A percentile compares a stretch with the other conserved stretches of the same genome.
These are phyloP conservation scores for Ooceraea biroi DNA, from an alignment of 1,140 invertebrate species.

Conservation along the genomic window DNA sequence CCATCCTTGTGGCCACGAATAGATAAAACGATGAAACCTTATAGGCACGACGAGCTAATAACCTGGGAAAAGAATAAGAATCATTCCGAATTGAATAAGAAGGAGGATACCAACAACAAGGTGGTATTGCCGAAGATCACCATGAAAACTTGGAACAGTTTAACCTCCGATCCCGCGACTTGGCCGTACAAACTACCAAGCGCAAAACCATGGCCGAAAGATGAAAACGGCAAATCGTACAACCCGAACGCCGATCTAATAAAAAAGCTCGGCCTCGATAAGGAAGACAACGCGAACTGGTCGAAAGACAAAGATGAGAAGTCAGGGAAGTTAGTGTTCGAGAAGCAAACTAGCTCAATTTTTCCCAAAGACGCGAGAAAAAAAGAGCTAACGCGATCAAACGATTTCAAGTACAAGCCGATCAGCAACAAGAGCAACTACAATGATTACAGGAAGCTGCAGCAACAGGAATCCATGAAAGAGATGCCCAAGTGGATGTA, in stretches of 20 bases:
- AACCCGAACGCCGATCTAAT: slow-evolving; percentile 82
- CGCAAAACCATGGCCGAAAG: slow-evolving; percentile 83
- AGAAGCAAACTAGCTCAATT: slow-evolving; percentile 26
- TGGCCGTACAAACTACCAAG: slow-evolving; percentile 82
- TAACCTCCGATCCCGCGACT: slow-evolving; percentile 82
- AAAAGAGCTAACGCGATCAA: slow-evolving; percentile 25
- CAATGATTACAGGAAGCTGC: slow-evolving; percentile 14
- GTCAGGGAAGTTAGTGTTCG: slow-evolving; percentile 15
- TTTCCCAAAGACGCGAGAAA: slow-evolving; percentile 29
- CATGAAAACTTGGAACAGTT: slow-evolving; percentile 83
- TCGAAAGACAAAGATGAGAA: slow-evolving; percentile 43
- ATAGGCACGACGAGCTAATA: neutral
- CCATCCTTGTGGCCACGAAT: slow-evolving; percentile 28
- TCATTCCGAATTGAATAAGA: slow-evolving; percentile 65
- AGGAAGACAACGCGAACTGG: slow-evolving; percentile 66
- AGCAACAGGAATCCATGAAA: slow-evolving; percentile 6
- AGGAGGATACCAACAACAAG: slow-evolving; percentile 69
- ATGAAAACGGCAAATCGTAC: slow-evolving; percentile 82
- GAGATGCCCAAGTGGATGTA: slow-evolving; percentile 17
- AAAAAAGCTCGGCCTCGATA: slow-evolving; percentile 80
- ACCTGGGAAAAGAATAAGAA: slow-evolving; percentile 68
- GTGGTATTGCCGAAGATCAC: slow-evolving; percentile 77
- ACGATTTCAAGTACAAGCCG: slow-evolving; percentile 47
- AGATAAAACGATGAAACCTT: slow-evolving; percentile 23
- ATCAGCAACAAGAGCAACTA: slow-evolving; percentile 27